Evolutionary conservation across 2,888 invertebrate genomes (phyloP), one percentile per base, ranked within the genome.

Genomic region (Drosophila mulleri): DNA sequence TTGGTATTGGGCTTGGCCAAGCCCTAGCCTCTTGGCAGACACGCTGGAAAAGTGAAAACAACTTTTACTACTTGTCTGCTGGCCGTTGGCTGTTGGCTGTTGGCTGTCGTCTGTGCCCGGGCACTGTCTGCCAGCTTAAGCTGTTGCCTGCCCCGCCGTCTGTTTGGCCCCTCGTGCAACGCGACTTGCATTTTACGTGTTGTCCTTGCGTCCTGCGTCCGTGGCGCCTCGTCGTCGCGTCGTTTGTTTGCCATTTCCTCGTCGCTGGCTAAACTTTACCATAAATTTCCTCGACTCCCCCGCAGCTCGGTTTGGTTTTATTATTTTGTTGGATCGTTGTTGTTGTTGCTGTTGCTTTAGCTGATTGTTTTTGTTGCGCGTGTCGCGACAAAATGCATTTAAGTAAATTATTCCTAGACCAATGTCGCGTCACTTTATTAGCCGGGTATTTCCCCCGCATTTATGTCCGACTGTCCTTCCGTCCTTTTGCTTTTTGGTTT

Each of bases 381-480:
- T 84, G 91, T 91, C 92, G 91, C 91, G 92, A 88, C 91, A 84
- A 91, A 91, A 91, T 89, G 91, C 92, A 91, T 92, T 91, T 91
- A 91, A 91, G 91, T 92, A 91, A 91, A 90, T 92, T 89, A 90
- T 88, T 76, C 88, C 64, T 73, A 82, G 86, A 84, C 89, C 82
- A 78, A 79, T 84, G 91, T 83, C 91, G 92, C 91, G 92, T 87
- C 91, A 85, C 70, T 87, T 87, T 87, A 87, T 89, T 89, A 83
- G 85, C 83, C 62, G 45, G 54, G 77, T 62, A 59, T 71, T 74
- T 68, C 66, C 72, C 62, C 63, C 8, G 26, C 26, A 67, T 47
- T 47, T 62, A 12, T 16, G 35, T n/a, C 20, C 56, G 9, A 56
- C 23, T 18, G 35, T 20, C 41, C 56, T 8, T 26, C 11, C 12